Evolutionary conservation across 92 coral and sea anemone genomes (phyloP).

Genomic region (Heliopora coerulea): DNA sequence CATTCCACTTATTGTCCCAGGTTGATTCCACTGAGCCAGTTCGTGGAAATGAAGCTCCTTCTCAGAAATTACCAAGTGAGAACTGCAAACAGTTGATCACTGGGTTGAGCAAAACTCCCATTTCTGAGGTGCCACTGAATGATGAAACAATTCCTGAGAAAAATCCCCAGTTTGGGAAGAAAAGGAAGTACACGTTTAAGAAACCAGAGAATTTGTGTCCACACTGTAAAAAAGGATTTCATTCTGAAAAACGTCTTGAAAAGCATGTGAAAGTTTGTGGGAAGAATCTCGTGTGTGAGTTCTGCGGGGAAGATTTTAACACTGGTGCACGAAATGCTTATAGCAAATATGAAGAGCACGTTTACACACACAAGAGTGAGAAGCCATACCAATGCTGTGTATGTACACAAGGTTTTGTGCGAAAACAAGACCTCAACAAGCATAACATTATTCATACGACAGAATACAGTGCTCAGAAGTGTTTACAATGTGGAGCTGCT

Average conservation of each 20-base stretch:
- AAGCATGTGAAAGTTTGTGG: conserved; percentile 17
- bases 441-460: conserved; percentile 24
- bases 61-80: too few species aligned
- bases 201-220: conserved; percentile 17
- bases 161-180: background rate
- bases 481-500: conserved; percentile 18
- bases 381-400: conserved; percentile 26
- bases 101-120: too few species aligned
- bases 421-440: conserved; percentile 21
- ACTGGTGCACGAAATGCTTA: background rate
- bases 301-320: conserved; percentile 30
- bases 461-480: conserved; percentile 11
- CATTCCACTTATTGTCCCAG: background rate
- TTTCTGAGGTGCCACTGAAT: background rate
- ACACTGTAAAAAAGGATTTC: conserved; percentile 36
- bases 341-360: conserved; percentile 17
- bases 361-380: conserved; percentile 22
- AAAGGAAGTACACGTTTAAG: conserved; percentile 33
- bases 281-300: conserved; percentile 27
- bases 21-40: too few species aligned
- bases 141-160: too few species aligned
- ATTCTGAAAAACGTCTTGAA: conserved; percentile 30
- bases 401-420: conserved; percentile 18
- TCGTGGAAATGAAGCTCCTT: too few species aligned
- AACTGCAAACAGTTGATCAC: too few species aligned